Evolutionary conservation across 2,113 vertebrate genomes (phyloP).

Genomic region (Poecilia latipinna): DNA sequence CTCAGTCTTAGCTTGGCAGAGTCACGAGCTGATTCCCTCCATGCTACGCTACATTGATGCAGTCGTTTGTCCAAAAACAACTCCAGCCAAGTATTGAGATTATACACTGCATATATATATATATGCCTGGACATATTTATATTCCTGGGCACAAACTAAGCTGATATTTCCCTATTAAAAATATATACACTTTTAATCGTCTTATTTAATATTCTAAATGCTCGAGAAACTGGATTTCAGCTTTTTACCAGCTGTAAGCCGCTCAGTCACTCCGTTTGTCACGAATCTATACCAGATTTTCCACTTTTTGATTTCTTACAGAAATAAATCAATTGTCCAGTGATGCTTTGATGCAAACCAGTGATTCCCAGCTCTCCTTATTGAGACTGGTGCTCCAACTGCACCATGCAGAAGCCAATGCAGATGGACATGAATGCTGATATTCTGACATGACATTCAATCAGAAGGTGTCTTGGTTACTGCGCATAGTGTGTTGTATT

Average conservation of each 20-base stretch:
- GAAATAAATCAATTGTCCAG: not conserved
- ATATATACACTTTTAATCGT: too few species aligned
- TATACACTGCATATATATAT: too few species aligned
- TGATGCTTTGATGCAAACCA: not conserved
- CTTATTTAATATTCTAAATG: too few species aligned
- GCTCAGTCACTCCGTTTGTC: not conserved
- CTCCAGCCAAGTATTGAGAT: too few species aligned
- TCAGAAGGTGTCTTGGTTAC: constrained; percentile 60
- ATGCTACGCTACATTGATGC: too few species aligned
- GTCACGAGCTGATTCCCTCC: too few species aligned
- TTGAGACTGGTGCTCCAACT: constrained; percentile 8
- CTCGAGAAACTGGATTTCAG: not conserved
- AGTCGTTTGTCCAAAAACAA: too few species aligned
- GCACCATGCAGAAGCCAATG: constrained; percentile 17
- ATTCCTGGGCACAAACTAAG: too few species aligned
- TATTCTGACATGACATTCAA: constrained; percentile 39
- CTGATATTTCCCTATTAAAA: not conserved
- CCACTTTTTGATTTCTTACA: not conserved
- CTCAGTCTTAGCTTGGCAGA: too few species aligned
- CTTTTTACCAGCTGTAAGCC: not conserved
- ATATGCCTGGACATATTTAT: too few species aligned
- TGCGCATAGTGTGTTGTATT: constrained; percentile 8
- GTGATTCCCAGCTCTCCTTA: not conserved
- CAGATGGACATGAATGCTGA: constrained; percentile 29
- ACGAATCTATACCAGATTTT: not conserved